phyloP scores from a whole-genome alignment of 2,888 invertebrate species.

The Drosophila mayaguana region DNA sequence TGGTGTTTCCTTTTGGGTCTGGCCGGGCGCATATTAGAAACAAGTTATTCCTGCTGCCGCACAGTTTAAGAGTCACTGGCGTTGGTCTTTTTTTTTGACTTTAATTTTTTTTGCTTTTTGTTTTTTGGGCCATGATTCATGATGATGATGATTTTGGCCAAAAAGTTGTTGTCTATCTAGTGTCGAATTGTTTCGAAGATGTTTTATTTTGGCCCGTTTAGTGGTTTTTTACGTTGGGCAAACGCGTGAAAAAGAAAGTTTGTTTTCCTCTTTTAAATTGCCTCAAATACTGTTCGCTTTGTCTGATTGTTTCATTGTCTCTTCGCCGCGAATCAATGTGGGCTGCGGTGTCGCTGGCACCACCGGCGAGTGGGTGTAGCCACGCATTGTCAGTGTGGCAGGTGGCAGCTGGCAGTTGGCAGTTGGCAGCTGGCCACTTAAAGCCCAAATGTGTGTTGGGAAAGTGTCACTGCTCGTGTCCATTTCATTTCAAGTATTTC shows the following conservation, averaged over 20 bases:
- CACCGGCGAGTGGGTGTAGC: slow-evolving; percentile 62
- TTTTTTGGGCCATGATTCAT: slow-evolving; percentile 68
- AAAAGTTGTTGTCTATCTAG: slow-evolving; percentile 34
- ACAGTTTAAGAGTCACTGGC: slow-evolving; percentile 62
- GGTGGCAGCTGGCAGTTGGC: slow-evolving; percentile 14
- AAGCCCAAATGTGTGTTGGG: slow-evolving; percentile 37
- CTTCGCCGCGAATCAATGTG: slow-evolving; percentile 29
- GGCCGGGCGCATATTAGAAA: slow-evolving; percentile 71
- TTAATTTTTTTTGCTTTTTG: slow-evolving; percentile 1
- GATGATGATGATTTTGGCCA: slow-evolving; percentile 49
- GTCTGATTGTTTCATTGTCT: slow-evolving; percentile 37
- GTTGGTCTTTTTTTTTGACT: slow-evolving; percentile 11
- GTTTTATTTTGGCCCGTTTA: slow-evolving; percentile 36
- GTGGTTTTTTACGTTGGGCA: slow-evolving; percentile 57
- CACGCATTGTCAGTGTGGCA: slow-evolving; percentile 33
- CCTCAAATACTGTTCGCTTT: slow-evolving; percentile 45
- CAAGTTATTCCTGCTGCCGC: slow-evolving; percentile 75
- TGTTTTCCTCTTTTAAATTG: slow-evolving; percentile 47
- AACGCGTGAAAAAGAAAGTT: slow-evolving; percentile 79
- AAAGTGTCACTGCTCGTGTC: slow-evolving; percentile 51
- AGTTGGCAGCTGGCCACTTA: slow-evolving; percentile 18
- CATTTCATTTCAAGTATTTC: slow-evolving; percentile 22
- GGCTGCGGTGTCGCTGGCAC: slow-evolving; percentile 16
- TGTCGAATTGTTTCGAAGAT: slow-evolving; percentile 30
- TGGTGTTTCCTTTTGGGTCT: slow-evolving; percentile 77